Evolutionary conservation across 1,140 invertebrate genomes (phyloP), one percentile per base, ranked within the genome.

Genomic region (Zaprionus davidi): DNA sequence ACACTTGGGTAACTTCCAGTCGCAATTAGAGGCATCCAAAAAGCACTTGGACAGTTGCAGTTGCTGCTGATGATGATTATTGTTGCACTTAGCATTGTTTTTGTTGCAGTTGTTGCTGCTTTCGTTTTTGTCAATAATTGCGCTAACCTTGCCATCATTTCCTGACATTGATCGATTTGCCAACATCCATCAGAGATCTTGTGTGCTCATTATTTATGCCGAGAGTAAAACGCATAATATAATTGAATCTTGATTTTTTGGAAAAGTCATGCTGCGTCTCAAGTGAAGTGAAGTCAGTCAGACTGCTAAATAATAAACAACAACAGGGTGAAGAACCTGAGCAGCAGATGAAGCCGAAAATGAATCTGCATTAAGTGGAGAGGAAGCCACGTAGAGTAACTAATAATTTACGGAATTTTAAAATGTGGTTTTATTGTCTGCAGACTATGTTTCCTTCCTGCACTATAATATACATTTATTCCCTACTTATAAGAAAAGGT

Each of bases 101-200:
- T 67, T 75, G 44, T 64, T 41, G 55, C 62, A 70, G 55, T 59
- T 70, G 53, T 55, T 74, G 38, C 31, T 46, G 28, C 46, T 57
- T 69, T 24, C 66, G 62, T 31, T 51, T 51, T 66, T 57, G 46
- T 71, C 76, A 70, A 90, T 88, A 88, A 88, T 88, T 90, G 81
- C 76, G 78, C 67, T 79, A 88, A 88, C 85, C 85, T 88, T 88
- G 85, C 86, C 85, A 90, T 85, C 85, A 79, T 90, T 88, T 88
- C 86, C 85, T 88, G 85, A 88, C 85, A 90, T 88, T 88, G 85
- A 88, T 88, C 85, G 85, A 88, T 88, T 85, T 88, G 85, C 56
- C 76, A 83, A 71, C 73, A 76, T 76, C 69, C 53, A 76, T 71
- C 69, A 76, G 55, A 59, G 55, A 59, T 60, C 58, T 60, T 58